Evolutionary conservation across 2,797 vertebrate genomes (phyloP), one percentile per base, ranked within the genome.

Genomic region (Pseudochromis fuscus): DNA sequence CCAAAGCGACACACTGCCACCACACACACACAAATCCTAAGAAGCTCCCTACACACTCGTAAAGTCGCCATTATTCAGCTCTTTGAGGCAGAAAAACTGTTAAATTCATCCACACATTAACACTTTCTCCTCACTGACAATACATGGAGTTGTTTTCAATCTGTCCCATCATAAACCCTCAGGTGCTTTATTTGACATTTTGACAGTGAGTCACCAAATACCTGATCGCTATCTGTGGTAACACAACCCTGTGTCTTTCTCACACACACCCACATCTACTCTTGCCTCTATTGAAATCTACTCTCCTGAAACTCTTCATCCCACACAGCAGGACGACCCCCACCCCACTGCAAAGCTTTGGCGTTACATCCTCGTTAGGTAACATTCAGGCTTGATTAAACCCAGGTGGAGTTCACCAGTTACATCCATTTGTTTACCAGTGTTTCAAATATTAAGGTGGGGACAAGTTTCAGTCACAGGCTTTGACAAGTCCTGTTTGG

Each of bases 31-130:
- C 31, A 70, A 60, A 69, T 63, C 44, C 49, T 18, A 49, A 67
- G 61, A 70, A 48, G 60, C 68, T 35, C 64, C 67, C 6, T 70
- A 15, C 48, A 62, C 73, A 51, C 44, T 56, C 27, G 37, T 45
- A 23, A 42, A 42, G 64, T 25, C 21, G 0, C n/a, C 23, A 24
- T 71, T 57, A 51, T 27, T 52, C 69, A 35, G 31, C 35, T 11
- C 7, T 13, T 45, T 69, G 4, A 44, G 49, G 57, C 30, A 49
- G 33, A 18, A 51, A 33, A 70, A 28, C 31, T 37, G 18, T 19
- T 38, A 18, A 33, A 60, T 9, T 51, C 19, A 72, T 53, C 46
- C n/a, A 56, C 19, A 31, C 38, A 64, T 67, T 61, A n/a, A n/a
- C 30, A 30, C 30, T 30, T 30, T 8, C 30, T n/a, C n/a, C n/a